These are phyloP conservation scores for Asarcornis scutulata DNA, from an alignment of 2,113 vertebrate genomes.

Conservation along the genomic window DNA sequence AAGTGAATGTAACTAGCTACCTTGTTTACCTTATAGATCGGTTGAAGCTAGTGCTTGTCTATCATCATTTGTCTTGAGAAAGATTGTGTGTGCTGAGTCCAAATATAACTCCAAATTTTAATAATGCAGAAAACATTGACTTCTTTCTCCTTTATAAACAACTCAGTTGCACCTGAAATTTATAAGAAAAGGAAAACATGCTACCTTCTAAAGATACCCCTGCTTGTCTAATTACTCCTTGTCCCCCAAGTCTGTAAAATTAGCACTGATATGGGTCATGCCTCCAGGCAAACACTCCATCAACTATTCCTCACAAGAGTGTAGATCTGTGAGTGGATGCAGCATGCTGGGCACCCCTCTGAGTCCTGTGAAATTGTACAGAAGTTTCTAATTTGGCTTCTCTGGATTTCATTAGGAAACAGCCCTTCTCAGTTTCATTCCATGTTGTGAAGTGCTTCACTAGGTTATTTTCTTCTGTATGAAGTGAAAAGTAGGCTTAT, in stretches of 20 bases:
- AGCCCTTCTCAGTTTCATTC: neutral
- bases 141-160: constrained; percentile 36
- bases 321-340: neutral
- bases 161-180: constrained; percentile 1
- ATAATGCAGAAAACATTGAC: constrained; percentile 26
- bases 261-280: constrained; percentile 1
- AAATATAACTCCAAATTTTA: constrained; percentile 29
- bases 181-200: constrained; percentile 47
- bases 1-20: neutral
- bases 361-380: neutral
- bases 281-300: constrained; percentile 31
- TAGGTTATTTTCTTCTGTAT: neutral
- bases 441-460: neutral
- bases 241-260: constrained; percentile 40
- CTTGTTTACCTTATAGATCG: neutral
- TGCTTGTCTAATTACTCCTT: constrained; percentile 44
- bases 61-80: constrained; percentile 28
- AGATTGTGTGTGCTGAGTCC: neutral
- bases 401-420: neutral
- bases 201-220: neutral
- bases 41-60: neutral
- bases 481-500: neutral
- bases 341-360: neutral
- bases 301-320: neutral
- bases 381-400: neutral